Evolutionary conservation across 2,113 vertebrate species (phyloP).

Genomic region (Promerops cafer): DNA sequence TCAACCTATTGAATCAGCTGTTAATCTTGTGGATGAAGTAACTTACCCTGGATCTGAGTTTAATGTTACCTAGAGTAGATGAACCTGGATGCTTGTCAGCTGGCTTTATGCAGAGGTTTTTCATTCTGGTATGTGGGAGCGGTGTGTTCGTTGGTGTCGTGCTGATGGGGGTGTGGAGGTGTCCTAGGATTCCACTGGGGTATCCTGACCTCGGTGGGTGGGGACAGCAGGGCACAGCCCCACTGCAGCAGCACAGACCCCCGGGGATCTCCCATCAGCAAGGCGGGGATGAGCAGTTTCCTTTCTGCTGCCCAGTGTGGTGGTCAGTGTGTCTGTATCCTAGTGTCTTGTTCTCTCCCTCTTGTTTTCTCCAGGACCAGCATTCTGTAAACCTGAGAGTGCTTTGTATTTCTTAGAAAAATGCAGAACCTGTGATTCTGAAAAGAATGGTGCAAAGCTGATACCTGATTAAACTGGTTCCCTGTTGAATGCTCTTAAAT

Average conservation of each 20-base stretch:
- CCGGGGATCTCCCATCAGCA: neutral
- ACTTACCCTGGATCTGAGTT: neutral
- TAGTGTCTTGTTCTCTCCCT: neutral
- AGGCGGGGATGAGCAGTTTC: neutral
- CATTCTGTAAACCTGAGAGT: slow-evolving; percentile 33
- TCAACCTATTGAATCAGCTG: neutral
- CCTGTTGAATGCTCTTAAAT: slow-evolving; percentile 19
- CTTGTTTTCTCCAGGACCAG: slow-evolving; percentile 4
- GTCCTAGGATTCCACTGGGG: accelerated
- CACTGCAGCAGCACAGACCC: neutral
- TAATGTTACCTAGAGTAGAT: neutral
- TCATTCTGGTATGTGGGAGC: neutral
- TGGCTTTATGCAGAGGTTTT: neutral
- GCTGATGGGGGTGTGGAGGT: neutral
- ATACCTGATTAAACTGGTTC: slow-evolving; percentile 62
- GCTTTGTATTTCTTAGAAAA: slow-evolving; percentile 62
- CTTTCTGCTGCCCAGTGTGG: neutral
- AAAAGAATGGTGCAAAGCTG: slow-evolving; percentile 17
- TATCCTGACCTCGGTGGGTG: neutral
- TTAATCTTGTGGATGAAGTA: slow-evolving; percentile 36
- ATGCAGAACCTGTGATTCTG: slow-evolving; percentile 51
- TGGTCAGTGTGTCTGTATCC: neutral
- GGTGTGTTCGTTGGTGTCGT: accelerated
- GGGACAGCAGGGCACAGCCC: neutral
- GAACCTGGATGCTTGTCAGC: neutral